Evolutionary conservation across 1,140 invertebrate genomes (phyloP).

Genomic region (Battus philenor): DNA sequence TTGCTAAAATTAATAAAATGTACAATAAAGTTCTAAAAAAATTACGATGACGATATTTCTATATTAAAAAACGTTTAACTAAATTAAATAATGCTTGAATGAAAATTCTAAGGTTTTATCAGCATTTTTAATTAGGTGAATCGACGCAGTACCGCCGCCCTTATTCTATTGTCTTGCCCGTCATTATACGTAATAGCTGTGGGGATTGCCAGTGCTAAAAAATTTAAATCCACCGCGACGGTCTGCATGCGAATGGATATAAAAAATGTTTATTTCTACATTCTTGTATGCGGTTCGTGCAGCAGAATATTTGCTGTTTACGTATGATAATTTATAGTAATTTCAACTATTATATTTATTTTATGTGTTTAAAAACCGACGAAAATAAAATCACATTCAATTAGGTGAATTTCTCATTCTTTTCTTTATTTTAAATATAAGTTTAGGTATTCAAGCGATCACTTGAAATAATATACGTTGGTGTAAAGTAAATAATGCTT

Average conservation of each 20-base stretch:
- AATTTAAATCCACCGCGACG: constrained; percentile 1
- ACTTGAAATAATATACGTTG: too few relatives aligned
- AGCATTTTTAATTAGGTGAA: constrained; percentile 27
- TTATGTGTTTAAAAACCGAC: too few relatives aligned
- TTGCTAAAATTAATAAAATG: too few relatives aligned
- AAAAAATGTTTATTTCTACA: constrained; percentile 11
- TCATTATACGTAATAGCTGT: constrained; percentile 27
- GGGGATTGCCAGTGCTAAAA: constrained; percentile 23
- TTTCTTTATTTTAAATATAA: too few relatives aligned
- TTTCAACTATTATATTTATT: too few relatives aligned
- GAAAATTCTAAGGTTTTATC: constrained; percentile 21
- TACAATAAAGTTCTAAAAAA: too few relatives aligned
- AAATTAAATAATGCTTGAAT: constrained; percentile 15
- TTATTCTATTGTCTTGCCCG: constrained; percentile 17
- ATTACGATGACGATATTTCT: too few relatives aligned
- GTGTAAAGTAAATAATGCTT: too few relatives aligned
- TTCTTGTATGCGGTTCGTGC: constrained; percentile 1
- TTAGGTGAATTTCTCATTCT: too few relatives aligned
- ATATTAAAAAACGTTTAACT: constrained; percentile 2
- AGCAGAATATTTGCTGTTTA: constrained; percentile 4
- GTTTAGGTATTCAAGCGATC: too few relatives aligned
- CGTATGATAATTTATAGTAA: too few relatives aligned
- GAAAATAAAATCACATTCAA: too few relatives aligned
- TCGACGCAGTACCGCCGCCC: not conserved
- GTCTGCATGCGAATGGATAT: not conserved